These are phyloP conservation scores for Blastomussa wellsi DNA, from an alignment of 92 coral and sea anemone genomes.

Conservation along the genomic window DNA sequence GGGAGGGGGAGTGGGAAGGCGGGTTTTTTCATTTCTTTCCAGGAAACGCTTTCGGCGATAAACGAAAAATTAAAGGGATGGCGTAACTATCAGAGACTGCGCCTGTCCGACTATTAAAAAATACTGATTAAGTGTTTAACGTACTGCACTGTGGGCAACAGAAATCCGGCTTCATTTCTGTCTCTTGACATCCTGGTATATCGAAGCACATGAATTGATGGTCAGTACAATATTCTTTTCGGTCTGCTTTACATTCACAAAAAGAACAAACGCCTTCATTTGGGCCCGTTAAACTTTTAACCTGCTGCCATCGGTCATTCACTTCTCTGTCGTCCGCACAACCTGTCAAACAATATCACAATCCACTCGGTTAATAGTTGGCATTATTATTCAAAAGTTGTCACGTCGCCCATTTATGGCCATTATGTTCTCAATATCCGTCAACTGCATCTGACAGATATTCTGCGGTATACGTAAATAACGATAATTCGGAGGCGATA, in stretches of 20 bases:
- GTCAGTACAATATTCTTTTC: not conserved
- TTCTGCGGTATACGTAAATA: no score
- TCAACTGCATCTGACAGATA: no score
- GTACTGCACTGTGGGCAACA: constrained; percentile 41
- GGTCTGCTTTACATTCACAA: constrained; percentile 2
- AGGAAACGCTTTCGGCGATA: no score
- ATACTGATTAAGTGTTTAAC: not conserved
- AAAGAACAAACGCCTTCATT: constrained; percentile 29
- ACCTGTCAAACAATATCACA: not conserved
- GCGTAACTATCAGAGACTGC: no score
- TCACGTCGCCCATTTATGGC: no score
- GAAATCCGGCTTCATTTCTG: not conserved
- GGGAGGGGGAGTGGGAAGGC: no score
- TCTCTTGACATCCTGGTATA: constrained; percentile 14
- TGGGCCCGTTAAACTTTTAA: not conserved
- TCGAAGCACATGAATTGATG: not conserved
- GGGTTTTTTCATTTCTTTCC: no score
- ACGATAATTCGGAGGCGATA: no score
- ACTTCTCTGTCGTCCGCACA: not conserved
- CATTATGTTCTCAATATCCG: no score
- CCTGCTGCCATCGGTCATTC: constrained; percentile 14
- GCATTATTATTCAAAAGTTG: no score
- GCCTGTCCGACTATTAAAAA: not conserved
- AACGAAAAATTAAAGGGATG: no score
- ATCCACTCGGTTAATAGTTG: no score